Conservation (phyloP, 2,113 vertebrate species). For the Stercorarius parasiticus region DNA sequence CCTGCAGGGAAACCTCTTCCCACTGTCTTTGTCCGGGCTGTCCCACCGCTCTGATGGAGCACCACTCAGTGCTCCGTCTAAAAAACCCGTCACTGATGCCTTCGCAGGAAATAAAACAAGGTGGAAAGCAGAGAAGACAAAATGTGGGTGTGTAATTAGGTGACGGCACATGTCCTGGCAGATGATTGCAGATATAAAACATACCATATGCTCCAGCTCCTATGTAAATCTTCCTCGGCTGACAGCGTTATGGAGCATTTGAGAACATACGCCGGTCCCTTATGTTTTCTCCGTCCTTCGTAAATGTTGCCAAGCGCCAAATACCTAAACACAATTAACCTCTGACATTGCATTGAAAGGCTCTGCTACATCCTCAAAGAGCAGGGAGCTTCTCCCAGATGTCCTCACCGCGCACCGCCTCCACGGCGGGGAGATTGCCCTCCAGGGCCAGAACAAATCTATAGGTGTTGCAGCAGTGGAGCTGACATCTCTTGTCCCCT, state of each 20-base stretch:
- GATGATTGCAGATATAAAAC: constrained; percentile 55
- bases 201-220: constrained; percentile 60
- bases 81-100: not conserved
- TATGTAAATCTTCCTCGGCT: constrained; percentile 28
- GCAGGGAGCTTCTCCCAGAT: not conserved
- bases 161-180: constrained; percentile 51
- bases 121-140: constrained; percentile 20
- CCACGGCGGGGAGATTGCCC: fast-evolving
- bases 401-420: not conserved
- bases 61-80: not conserved
- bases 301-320: constrained; percentile 36
- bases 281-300: constrained; percentile 22
- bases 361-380: not conserved
- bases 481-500: not conserved
- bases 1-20: not conserved
- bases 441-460: not conserved
- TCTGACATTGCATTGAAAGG: not conserved
- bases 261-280: constrained; percentile 13
- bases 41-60: not conserved
- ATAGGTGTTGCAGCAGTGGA: not conserved
- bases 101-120: not conserved
- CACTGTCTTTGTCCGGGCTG: fast-evolving
- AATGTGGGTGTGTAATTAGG: constrained; percentile 51
- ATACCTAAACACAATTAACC: constrained; percentile 66
- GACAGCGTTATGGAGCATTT: not conserved